A percentile compares a stretch with the other conserved stretches of the same genome.
Evolutionary conservation across 2,888 invertebrate genomes (phyloP).

Genomic region (Oscheius sp.): DNA sequence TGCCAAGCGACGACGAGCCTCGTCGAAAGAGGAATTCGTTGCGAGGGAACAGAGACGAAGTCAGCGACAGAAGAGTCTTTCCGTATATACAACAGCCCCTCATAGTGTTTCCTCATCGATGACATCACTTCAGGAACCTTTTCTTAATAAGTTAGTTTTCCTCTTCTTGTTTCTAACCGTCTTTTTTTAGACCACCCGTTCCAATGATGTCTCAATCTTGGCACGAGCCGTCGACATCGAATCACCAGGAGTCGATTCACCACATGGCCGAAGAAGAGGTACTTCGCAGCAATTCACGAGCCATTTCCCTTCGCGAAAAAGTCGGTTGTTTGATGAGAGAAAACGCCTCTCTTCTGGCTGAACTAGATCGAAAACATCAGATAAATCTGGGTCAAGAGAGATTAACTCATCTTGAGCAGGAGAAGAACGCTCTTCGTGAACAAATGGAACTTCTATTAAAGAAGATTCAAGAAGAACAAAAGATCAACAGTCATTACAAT

Average conservation of each 20-base stretch:
- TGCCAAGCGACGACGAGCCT: constrained; percentile 36
- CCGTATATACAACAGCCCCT: constrained; percentile 29
- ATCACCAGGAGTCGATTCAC: background rate
- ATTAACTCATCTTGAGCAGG: constrained; percentile 26
- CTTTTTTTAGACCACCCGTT: constrained; percentile 25
- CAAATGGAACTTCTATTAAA: constrained; percentile 27
- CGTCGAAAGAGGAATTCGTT: constrained; percentile 28
- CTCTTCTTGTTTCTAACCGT: background rate
- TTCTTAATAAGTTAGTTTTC: background rate
- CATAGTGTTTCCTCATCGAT: constrained; percentile 33
- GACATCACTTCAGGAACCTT: constrained; percentile 21
- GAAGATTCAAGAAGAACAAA: constrained; percentile 29
- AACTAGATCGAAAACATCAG: constrained; percentile 27
- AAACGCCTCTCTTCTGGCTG: constrained; percentile 38
- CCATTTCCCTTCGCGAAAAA: constrained; percentile 47
- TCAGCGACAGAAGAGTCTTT: constrained; percentile 21
- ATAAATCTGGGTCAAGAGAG: constrained; percentile 16
- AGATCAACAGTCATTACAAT: background rate
- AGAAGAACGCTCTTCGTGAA: constrained; percentile 27
- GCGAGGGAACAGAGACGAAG: constrained; percentile 27
- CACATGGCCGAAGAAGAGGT: constrained; percentile 31
- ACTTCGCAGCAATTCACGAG: constrained; percentile 37
- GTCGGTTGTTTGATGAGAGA: constrained; percentile 44
- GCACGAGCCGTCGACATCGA: constrained; percentile 40
- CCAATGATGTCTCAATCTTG: constrained; percentile 50